Base-by-base conservation (phyloP, 2,113 vertebrate species). In the Heterocephalus glaber region DNA sequence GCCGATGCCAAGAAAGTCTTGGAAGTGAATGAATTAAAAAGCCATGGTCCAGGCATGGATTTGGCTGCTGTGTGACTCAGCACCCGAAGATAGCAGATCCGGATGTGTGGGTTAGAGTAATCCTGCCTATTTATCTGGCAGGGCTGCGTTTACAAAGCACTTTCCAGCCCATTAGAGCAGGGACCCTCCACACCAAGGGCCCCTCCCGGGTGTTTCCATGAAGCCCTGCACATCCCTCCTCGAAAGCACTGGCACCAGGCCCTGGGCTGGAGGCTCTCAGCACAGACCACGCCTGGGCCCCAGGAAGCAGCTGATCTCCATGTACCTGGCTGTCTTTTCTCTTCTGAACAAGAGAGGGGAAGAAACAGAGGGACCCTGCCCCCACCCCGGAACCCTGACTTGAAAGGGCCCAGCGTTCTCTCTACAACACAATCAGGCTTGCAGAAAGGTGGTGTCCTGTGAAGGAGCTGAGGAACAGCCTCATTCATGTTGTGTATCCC, bases 21-120 rank as follows among this genome's bases (percentile, higher is more conserved):
- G 5, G 84, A 96, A 97, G 90, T 72, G 84, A 61, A 81, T 63
- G 83, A 66, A 68, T 84, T 44, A 87, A 96, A 92, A 12, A 87
- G 41, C 82, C 19, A 83, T 10, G 0, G 28, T 38, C 56, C 82
- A 95, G 12, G 82, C 52, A 1, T 20, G 56, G 4, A 2, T 33
- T 30, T 38, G 56, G 12, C 1, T 0, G 14, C 74, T 58, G 58
- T 95, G 97, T 86, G 92, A 84, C 79, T 61, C 80, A 14, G 92
- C 72, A 7, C 41, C 41, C 68, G 5, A 10, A 56, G 54, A 6
- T 9, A 20, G 66, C 74, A 28, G 92, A 52, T 26, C 49, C 7
- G 61, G 66, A 52, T 66, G 58, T 38, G 49, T 13, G 90, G 81
- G 74, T 30, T 38, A 14, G 14, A 38, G 1, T 30, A 14, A 58